A percentile compares a stretch with the other conserved stretches of the same genome.
phyloP scores from a whole-genome alignment of 2,113 vertebrate species.

The Myocastor coypus region DNA sequence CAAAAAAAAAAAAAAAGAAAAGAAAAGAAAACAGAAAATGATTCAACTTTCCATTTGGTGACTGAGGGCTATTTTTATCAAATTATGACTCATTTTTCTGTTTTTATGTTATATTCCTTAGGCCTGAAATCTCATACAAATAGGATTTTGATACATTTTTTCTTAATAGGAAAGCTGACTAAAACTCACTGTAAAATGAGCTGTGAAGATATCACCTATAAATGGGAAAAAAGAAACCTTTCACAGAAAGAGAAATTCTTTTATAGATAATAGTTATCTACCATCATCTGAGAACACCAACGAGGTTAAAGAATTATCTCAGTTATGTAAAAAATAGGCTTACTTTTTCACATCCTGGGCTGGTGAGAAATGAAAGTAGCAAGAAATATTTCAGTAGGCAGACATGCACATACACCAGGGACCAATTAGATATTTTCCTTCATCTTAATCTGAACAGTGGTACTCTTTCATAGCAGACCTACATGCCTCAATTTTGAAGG shows the following conservation, averaged over 20 bases:
- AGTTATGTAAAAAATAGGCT: constrained; percentile 15
- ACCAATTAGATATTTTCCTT: constrained; percentile 69
- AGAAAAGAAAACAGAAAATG: constrained; percentile 30
- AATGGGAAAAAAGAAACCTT: constrained; percentile 16
- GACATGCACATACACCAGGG: constrained; percentile 40
- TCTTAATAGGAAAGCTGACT: constrained; percentile 49
- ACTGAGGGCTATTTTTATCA: constrained; percentile 42
- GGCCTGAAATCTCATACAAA: constrained; percentile 25
- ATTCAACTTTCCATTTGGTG: constrained; percentile 52
- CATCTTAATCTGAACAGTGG: constrained; percentile 57
- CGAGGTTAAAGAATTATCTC: constrained; percentile 42
- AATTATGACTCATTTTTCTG: constrained; percentile 62
- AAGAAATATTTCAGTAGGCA: constrained; percentile 60
- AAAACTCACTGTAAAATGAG: constrained; percentile 51
- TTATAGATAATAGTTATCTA: not conserved
- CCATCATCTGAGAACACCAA: constrained; percentile 15
- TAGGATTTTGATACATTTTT: constrained; percentile 44
- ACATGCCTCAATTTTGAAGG: not conserved
- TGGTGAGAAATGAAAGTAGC: constrained; percentile 69
- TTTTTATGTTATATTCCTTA: constrained; percentile 50
- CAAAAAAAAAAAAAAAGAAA: too few species aligned
- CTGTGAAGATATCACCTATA: constrained; percentile 29
- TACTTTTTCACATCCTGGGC: constrained; percentile 63
- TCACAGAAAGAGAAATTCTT: constrained; percentile 46
- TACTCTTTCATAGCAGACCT: constrained; percentile 36